Evolutionary conservation across 1,140 invertebrate genomes (phyloP).

Genomic region (Zaprionus nigranus): DNA sequence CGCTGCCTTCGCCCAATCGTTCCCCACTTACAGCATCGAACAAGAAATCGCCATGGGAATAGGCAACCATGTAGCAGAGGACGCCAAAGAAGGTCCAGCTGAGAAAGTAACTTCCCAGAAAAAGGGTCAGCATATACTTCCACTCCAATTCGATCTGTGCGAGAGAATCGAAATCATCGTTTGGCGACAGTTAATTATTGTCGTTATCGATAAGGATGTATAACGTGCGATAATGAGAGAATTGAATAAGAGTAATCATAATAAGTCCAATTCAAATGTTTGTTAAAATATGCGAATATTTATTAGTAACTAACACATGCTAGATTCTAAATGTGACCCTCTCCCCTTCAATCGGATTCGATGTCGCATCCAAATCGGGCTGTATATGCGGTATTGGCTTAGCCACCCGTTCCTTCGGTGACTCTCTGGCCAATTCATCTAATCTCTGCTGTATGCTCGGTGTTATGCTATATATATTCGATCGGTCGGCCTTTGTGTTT

Average conservation of each 20-base stretch:
- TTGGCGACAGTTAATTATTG: slow-evolving; percentile 15
- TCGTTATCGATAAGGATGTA: slow-evolving; percentile 18
- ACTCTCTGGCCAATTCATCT: slow-evolving; percentile 64
- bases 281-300: slow-evolving; percentile 41
- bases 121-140: slow-evolving; percentile 86
- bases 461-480: slow-evolving; percentile 74
- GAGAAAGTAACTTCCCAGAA: slow-evolving; percentile 85
- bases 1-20: slow-evolving; percentile 70
- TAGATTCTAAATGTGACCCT: slow-evolving; percentile 72
- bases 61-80: slow-evolving; percentile 85
- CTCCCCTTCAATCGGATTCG: slow-evolving; percentile 33
- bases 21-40: slow-evolving; percentile 69
- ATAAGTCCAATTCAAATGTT: slow-evolving; percentile 30
- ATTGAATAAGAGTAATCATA: neutral
- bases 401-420: slow-evolving; percentile 42
- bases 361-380: slow-evolving; percentile 10
- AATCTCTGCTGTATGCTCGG: slow-evolving; percentile 71
- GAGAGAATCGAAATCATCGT: neutral
- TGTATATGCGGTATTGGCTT: slow-evolving; percentile 40
- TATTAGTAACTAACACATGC: slow-evolving; percentile 35
- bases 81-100: slow-evolving; percentile 86
- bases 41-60: slow-evolving; percentile 85
- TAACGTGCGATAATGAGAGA: slow-evolving; percentile 2
- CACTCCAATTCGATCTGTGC: slow-evolving; percentile 86
- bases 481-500: slow-evolving; percentile 32